These are phyloP conservation scores for Parnassius smintheus DNA, from an alignment of 2,888 invertebrate genomes.

Conservation along the genomic window DNA sequence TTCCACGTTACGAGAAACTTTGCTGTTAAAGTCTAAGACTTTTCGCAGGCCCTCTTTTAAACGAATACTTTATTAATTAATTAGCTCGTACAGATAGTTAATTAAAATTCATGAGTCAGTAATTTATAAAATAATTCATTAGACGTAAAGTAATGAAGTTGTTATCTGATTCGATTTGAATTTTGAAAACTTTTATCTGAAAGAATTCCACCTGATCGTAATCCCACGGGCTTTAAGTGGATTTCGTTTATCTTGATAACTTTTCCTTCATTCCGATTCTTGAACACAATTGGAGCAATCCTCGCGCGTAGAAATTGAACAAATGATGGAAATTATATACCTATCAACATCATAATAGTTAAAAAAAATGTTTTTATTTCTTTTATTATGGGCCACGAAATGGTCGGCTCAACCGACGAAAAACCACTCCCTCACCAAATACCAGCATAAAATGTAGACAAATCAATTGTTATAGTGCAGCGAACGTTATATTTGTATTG, in stretches of 20 bases:
- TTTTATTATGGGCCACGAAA: too few species aligned
- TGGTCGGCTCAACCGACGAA: too few species aligned
- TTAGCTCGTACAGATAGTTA: slow-evolving; percentile 43
- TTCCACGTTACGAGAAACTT: slow-evolving; percentile 56
- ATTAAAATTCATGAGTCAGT: slow-evolving; percentile 45
- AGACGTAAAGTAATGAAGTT: slow-evolving; percentile 35
- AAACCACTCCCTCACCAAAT: too few species aligned
- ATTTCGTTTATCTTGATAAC: background rate
- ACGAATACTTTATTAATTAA: slow-evolving; percentile 72
- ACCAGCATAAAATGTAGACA: too few species aligned
- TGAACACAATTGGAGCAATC: too few species aligned
- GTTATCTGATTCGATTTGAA: slow-evolving; percentile 34
- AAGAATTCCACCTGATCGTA: background rate
- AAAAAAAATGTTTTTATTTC: too few species aligned
- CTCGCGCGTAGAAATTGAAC: too few species aligned
- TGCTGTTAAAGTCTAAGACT: slow-evolving; percentile 49
- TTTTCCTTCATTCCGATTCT: too few species aligned
- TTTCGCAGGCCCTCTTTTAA: slow-evolving; percentile 57
- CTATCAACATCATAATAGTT: too few species aligned
- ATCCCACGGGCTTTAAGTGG: background rate
- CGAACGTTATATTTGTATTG: too few species aligned
- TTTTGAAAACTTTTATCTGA: background rate
- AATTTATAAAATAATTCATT: slow-evolving; percentile 44
- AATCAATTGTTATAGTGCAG: too few species aligned
- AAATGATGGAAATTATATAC: too few species aligned